A percentile compares a stretch with the other conserved stretches of the same genome.
phyloP scores from a whole-genome alignment of 35 echinoderm and acorn worm species.

The Lytechinus variegatus region DNA sequence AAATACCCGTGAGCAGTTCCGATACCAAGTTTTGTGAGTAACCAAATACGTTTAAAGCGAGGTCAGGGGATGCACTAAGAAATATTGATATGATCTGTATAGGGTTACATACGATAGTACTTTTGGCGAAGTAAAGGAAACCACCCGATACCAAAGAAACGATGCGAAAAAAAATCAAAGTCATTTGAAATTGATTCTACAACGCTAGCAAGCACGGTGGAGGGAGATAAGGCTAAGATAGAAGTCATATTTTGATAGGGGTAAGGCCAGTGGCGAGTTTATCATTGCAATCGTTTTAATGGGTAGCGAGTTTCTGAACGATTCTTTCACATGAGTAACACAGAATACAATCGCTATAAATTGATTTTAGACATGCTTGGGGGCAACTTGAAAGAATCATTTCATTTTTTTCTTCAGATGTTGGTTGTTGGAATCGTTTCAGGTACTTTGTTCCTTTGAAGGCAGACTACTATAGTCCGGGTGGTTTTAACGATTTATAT shows the following conservation, averaged over 20 bases:
- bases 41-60: constrained; percentile 11
- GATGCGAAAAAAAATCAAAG: neutral
- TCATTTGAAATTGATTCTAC: constrained; percentile 32
- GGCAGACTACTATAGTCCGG: neutral
- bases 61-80: constrained; percentile 2
- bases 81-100: constrained; percentile 50
- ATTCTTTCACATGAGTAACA: constrained; percentile 4
- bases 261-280: constrained; percentile 26
- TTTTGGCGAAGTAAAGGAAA: constrained; percentile 46
- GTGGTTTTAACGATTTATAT: neutral
- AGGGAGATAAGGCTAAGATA: neutral
- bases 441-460: neutral
- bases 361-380: constrained; percentile 3
- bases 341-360: neutral
- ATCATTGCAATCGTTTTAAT: constrained; percentile 39
- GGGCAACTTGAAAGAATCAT: neutral
- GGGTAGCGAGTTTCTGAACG: constrained; percentile 8
- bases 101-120: constrained; percentile 31
- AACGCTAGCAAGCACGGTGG: neutral
- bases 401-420: neutral
- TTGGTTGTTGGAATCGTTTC: neutral
- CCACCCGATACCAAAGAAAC: constrained; percentile 22
- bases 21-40: constrained; percentile 3
- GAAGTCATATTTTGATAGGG: constrained; percentile 34
- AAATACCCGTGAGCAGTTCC: neutral